These are phyloP conservation scores for Paelopatides confundens DNA, from an alignment of 53 echinoderm and acorn worm genomes.

Conservation along the genomic window DNA sequence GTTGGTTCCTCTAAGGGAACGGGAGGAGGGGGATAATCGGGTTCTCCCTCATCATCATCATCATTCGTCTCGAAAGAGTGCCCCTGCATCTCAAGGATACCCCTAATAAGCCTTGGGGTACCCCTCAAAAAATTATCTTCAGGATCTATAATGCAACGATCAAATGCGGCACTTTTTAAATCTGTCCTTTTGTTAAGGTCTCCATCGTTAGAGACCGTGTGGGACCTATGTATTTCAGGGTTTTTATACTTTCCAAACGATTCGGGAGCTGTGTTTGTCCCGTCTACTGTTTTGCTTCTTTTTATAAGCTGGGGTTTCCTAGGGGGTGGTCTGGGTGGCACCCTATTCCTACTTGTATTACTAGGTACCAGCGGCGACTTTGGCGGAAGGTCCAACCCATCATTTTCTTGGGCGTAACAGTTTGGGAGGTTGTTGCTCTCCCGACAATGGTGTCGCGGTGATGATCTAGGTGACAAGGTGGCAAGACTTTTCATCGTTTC, in stretches of 20 bases:
- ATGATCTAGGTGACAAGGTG: background rate
- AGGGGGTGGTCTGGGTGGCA: background rate
- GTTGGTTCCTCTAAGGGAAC: slow-evolving; percentile 7
- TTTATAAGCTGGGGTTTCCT: background rate
- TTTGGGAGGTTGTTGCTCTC: background rate
- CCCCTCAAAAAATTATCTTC: background rate
- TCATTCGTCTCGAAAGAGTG: background rate
- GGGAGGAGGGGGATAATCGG: slow-evolving; percentile 9
- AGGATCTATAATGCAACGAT: background rate
- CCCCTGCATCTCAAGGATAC: slow-evolving; percentile 18
- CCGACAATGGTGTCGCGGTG: background rate
- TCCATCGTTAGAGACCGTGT: background rate
- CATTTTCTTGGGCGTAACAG: slow-evolving; percentile 4
- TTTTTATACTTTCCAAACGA: background rate
- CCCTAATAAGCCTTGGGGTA: background rate
- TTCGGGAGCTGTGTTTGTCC: background rate
- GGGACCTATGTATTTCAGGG: background rate
- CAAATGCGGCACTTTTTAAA: slow-evolving; percentile 21
- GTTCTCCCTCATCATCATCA: background rate
- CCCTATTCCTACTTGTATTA: background rate
- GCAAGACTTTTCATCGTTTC: slow-evolving; percentile 1
- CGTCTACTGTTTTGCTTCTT: slow-evolving; percentile 19
- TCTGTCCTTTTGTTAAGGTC: slow-evolving; percentile 8
- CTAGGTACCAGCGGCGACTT: background rate
- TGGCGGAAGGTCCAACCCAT: slow-evolving; percentile 4